Base-by-base conservation (phyloP, 2,797 vertebrate genomes). In the Dicrostonyx torquatus region DNA sequence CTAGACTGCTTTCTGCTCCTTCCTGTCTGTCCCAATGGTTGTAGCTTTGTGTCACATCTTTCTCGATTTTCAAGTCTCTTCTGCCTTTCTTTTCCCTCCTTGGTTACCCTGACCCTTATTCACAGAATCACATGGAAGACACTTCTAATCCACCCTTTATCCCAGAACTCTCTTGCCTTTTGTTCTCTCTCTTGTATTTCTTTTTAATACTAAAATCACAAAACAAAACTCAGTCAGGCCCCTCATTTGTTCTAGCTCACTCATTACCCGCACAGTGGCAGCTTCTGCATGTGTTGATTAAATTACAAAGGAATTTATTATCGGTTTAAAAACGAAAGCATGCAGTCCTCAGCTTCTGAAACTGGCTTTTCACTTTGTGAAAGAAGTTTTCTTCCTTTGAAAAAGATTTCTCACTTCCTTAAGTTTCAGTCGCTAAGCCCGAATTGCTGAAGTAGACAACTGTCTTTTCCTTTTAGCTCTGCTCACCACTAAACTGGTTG, bases 251-350 rank as follows among this genome's bases (percentile, higher is more conserved):
- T 79, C 92, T 80, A 37, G 22, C 29, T 34, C 80, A 53, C 53
- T 93, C 13, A 77, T 94, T 64, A 18, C 11, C n/a, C 12, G 6
- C 77, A 29, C 6, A 77, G 45, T 73, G 70, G 29, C 24, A 22
- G 60, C 94, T 89, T 89, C n/a, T 9, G 80, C 53, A 77, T 37
- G 17, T 29, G 84, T 48, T 50, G 31, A 26, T 94, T 82, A 83
- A 6, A 55, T 95, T 90, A 53, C 11, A 76, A 53, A 94, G 60
- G 62, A 70, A 66, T 80, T 95, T 82, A 82, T 94, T 64, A 53
- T 75, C 62, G 12, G 85, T 58, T 73, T 58, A 87, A 87, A 72
- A 86, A 87, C 62, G 68, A 68, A 55, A 72, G 4, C 34, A 37
- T 2, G 5, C 18, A 60, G 64, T 86, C 37, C 88, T 76, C 24